These are phyloP conservation scores for Hirudinaria manillensis DNA, from an alignment of 2,888 invertebrate genomes.

Conservation along the genomic window DNA sequence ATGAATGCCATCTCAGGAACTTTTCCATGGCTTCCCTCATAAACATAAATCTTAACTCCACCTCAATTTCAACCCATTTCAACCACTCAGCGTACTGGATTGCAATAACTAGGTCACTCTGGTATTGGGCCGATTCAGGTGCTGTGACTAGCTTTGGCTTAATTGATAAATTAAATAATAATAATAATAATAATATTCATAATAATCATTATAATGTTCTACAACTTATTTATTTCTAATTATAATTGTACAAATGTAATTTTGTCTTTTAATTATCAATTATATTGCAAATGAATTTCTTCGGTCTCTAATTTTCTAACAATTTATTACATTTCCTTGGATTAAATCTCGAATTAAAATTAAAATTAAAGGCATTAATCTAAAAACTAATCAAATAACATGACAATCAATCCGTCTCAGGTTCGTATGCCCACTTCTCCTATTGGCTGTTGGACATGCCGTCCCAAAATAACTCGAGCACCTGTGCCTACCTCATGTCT, in stretches of 20 bases:
- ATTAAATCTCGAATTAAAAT: too few relatives aligned
- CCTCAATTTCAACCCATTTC: not conserved
- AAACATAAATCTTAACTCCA: not conserved
- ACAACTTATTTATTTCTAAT: not conserved
- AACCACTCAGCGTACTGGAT: constrained; percentile 1
- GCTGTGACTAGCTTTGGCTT: not conserved
- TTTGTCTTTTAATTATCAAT: too few relatives aligned
- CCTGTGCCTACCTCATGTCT: not conserved
- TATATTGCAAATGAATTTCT: not conserved
- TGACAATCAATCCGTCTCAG: not conserved
- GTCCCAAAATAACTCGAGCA: not conserved
- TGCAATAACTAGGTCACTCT: not conserved
- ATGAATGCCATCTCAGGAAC: not conserved
- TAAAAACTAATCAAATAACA: not conserved
- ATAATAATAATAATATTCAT: too few relatives aligned
- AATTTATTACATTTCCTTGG: too few relatives aligned
- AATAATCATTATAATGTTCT: too few relatives aligned
- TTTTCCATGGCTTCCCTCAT: not conserved
- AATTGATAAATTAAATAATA: too few relatives aligned
- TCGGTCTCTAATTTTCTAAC: too few relatives aligned
- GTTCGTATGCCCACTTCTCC: not conserved
- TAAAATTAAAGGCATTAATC: not conserved
- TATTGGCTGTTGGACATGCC: not conserved
- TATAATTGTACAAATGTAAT: too few relatives aligned
- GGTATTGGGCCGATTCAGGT: not conserved